phyloP scores from a whole-genome alignment of 2,113 vertebrate species.

The Kobus ellipsiprymnus region DNA sequence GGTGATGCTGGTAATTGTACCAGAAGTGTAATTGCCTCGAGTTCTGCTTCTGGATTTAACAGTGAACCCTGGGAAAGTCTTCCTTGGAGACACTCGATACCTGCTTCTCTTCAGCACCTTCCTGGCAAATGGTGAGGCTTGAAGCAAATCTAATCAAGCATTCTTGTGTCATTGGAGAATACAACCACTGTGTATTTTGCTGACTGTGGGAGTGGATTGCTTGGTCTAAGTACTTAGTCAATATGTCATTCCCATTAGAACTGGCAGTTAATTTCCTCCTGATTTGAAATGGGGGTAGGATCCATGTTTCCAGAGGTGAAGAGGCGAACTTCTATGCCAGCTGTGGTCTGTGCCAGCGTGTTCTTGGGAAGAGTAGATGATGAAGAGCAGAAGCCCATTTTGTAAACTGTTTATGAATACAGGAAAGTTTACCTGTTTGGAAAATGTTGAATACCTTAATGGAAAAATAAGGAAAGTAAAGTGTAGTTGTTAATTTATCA shows the following conservation, averaged over 20 bases:
- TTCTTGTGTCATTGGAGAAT: neutral
- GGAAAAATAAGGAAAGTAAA: slow-evolving; percentile 20
- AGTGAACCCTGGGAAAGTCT: slow-evolving; percentile 41
- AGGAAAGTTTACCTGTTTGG: neutral
- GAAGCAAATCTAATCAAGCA: slow-evolving; percentile 16
- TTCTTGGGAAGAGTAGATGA: neutral
- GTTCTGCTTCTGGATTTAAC: slow-evolving; percentile 63
- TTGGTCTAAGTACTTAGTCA: neutral
- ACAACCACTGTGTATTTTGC: slow-evolving; percentile 29
- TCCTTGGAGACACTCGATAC: slow-evolving; percentile 50
- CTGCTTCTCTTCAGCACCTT: slow-evolving; percentile 33
- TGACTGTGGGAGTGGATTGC: neutral
- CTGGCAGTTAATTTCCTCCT: slow-evolving; percentile 47
- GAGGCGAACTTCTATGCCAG: neutral
- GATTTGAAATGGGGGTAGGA: neutral
- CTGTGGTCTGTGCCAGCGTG: neutral
- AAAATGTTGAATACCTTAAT: slow-evolving; percentile 29
- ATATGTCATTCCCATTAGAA: slow-evolving; percentile 22
- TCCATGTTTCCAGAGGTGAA: neutral
- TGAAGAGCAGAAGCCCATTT: neutral
- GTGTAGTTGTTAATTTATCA: neutral
- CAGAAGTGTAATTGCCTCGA: slow-evolving; percentile 70
- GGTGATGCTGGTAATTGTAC: slow-evolving; percentile 70
- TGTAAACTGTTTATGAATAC: neutral
- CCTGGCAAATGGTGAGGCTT: neutral